Conservation (phyloP, 2,888 invertebrate species). For the Cyclophora albipunctata region DNA sequence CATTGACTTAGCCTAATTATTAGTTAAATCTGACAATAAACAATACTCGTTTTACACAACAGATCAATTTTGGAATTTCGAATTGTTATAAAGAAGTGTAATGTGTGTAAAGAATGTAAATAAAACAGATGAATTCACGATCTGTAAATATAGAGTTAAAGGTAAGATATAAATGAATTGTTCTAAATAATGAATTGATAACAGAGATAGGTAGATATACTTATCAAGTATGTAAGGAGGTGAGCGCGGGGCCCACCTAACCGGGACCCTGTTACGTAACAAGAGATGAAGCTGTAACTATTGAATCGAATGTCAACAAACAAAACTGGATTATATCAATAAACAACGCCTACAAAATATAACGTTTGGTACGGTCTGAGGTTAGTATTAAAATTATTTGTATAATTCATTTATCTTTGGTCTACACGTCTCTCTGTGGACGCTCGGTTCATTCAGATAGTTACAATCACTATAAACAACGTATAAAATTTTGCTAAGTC, state of each 20-base stretch:
- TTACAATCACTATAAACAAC: slow-evolving; percentile 67
- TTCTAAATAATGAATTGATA: too few relatives aligned
- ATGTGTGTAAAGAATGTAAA: too few relatives aligned
- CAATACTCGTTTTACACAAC: slow-evolving; percentile 17
- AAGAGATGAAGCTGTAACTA: too few relatives aligned
- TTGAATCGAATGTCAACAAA: slow-evolving; percentile 10
- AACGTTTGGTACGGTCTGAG: slow-evolving; percentile 71
- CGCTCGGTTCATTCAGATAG: slow-evolving; percentile 59
- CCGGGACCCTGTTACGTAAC: too few relatives aligned
- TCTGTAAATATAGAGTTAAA: too few relatives aligned
- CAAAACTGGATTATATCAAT: slow-evolving; percentile 14
- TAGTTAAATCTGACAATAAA: slow-evolving; percentile 53
- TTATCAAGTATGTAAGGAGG: too few relatives aligned
- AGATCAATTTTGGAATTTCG: slow-evolving; percentile 23
- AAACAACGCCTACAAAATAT: slow-evolving; percentile 56
- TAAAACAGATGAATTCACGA: too few relatives aligned
- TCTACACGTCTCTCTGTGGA: slow-evolving; percentile 54
- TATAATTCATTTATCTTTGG: slow-evolving; percentile 68
- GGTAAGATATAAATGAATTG: too few relatives aligned
- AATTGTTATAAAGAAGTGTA: slow-evolving; percentile 12
- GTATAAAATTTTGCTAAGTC: slow-evolving; percentile 75
- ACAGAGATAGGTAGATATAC: too few relatives aligned
- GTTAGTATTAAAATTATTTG: slow-evolving; percentile 69
- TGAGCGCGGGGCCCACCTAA: too few relatives aligned
- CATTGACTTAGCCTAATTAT: slow-evolving; percentile 73